These are phyloP conservation scores for Protophormia terraenovae DNA, from an alignment of 2,888 invertebrate genomes.

Conservation along the genomic window DNA sequence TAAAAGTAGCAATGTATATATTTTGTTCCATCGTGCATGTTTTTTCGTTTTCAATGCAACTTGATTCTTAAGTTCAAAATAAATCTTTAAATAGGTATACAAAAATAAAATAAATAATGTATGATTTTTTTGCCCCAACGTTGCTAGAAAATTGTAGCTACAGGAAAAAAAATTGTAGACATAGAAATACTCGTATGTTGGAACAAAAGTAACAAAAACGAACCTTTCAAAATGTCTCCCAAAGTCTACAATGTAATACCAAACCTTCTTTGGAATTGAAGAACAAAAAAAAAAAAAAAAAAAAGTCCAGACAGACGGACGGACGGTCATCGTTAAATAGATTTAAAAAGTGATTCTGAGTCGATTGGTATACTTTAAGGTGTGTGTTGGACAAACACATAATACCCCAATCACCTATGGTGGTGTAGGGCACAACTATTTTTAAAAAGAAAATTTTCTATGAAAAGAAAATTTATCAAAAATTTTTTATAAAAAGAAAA, in stretches of 20 bases:
- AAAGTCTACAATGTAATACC: background rate
- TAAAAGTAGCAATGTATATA: background rate
- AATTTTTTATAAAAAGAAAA: too few species aligned
- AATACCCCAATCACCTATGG: too few species aligned
- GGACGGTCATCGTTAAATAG: too few species aligned
- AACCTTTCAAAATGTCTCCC: background rate
- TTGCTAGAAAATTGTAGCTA: background rate
- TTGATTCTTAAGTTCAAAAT: conserved; percentile 37
- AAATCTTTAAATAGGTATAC: conserved; percentile 18
- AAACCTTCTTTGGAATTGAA: background rate
- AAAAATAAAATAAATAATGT: background rate
- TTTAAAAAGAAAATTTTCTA: too few species aligned
- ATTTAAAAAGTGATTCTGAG: too few species aligned
- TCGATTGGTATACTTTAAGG: too few species aligned
- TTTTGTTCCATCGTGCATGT: conserved; percentile 27
- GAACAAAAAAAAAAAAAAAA: background rate
- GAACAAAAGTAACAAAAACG: background rate
- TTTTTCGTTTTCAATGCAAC: conserved; percentile 33
- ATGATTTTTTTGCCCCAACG: background rate
- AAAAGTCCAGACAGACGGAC: too few species aligned
- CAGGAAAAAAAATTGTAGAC: background rate
- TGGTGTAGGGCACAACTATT: too few species aligned
- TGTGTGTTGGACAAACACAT: too few species aligned
- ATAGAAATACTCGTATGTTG: too few species aligned
- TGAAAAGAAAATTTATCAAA: too few species aligned